Base-by-base conservation (phyloP, 2,797 vertebrate genomes). In the Vipera latastei region DNA sequence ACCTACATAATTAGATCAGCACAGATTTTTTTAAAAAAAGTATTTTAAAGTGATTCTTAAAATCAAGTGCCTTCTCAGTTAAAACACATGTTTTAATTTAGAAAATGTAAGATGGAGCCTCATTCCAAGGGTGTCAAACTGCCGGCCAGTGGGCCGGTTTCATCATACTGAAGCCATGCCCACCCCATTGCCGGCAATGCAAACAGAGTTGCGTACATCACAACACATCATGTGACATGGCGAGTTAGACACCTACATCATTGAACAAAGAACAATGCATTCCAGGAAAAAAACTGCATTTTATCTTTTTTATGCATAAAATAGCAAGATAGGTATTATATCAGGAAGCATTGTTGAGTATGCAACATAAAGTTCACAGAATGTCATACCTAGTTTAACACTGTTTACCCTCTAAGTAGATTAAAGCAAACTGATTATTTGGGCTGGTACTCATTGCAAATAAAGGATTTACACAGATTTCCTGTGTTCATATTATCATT, bases 381-480 rank as follows among this genome's bases (percentile, higher is more conserved):
- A 86, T 94, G 48, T 93, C 93, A 53, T 22, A 94, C 20, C 13
- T 92, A n/a, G 4, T 6, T 90, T 93, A 91, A 12, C 57, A 56
- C 69, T 94, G 91, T 78, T 93, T 92, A 18, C 44, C 88, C 20
- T 89, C 65, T 89, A 94, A 92, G 92, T 83, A 93, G 53, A 95
- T 93, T 89, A 95, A 89, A 94, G 87, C 1, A 91, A 95, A 26
- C 6, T 89, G 32, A 91, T 93, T 93, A 18, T 93, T 73, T 86
- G 91, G 92, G 86, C n/a, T 73, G 16, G 65, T 91, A 20, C 65
- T 51, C 32, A n/a, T 63, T 93, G 92, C 86, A 55, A 25, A 86
- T 48, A 14, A 61, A 94, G 86, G 44, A 92, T 95, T 96, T 95
- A 88, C 90, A 91, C 95, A 18, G 94, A 95, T 95, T 95, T 92